A percentile compares a stretch with the other conserved stretches of the same genome.
These are phyloP conservation scores for Psittacula cyanocephala DNA, from an alignment of 2,113 vertebrate genomes.

Conservation along the genomic window DNA sequence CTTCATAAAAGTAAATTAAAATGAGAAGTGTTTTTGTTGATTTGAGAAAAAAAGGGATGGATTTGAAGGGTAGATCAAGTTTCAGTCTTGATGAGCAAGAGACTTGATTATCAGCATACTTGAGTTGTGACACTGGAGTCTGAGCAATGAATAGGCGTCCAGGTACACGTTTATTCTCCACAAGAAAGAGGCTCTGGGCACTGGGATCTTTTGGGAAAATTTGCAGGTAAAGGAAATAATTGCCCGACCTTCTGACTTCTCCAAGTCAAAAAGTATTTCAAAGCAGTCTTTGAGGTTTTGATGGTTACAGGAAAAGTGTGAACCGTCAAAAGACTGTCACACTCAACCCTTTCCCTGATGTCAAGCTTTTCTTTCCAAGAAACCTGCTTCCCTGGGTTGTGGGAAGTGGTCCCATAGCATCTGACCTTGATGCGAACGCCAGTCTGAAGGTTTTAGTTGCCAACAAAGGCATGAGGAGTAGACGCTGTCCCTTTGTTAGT, in stretches of 20 bases:
- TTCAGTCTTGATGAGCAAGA: neutral
- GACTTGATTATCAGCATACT: neutral
- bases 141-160: neutral
- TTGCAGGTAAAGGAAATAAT: neutral
- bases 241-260: neutral
- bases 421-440: fast-evolving
- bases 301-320: neutral
- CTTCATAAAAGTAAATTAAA: neutral
- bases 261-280: neutral
- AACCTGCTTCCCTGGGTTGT: neutral
- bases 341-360: neutral
- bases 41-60: neutral
- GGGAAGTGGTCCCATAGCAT: neutral
- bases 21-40: neutral
- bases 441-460: neutral
- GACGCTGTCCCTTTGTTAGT: neutral
- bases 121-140: neutral
- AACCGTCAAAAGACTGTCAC: neutral
- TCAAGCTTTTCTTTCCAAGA: neutral
- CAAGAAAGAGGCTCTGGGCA: neutral
- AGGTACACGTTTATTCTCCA: neutral
- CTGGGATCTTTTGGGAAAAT: neutral
- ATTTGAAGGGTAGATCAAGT: neutral
- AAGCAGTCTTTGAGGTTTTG: neutral
- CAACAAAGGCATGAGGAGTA: neutral